Base-by-base conservation (phyloP, 1,140 invertebrate species). In the Scaptomyza hsui region DNA sequence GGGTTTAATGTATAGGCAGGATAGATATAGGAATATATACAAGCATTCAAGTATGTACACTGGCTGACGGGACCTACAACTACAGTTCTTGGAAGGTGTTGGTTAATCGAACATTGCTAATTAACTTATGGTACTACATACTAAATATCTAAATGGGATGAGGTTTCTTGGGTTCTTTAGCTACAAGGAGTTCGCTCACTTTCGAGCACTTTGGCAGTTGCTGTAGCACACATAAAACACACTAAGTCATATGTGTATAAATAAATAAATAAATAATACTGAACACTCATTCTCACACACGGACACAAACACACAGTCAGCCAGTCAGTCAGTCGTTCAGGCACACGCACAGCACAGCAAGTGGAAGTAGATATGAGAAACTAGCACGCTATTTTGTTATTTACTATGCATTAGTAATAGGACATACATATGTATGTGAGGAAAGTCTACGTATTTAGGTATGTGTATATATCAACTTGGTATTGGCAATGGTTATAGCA, bases 361-460 rank as follows among this genome's bases (percentile, higher is more conserved):
- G 70, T 55, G 61, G 61, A 71, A 45, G 35, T 65, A 63, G 76
- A 85, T 85, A 85, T 85, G 82, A 86, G 64, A 86, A 67, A 81
- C 72, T 71, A 81, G 71, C 82, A 85, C 77, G 82, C 81, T 86
- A 85, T 85, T 63, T 18, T 65, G 72, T 62, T 86, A 85, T 80
- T 83, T 76, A 64, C 64, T 77, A 71, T 74, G 64, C 64, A 86
- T 86, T 70, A 77, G 73, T 49, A 63, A 86, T 76, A 72, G 72
- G 72, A 85, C 65, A 85, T 65, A 63, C 57, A 69, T 65, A 68
- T 37, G 44, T 63, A 45, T 71, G 64, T 39, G 44, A 37, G 47
- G 19, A 35, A 56, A 18, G 42, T 72, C 32, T 37, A 37, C 32
- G 45, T 49, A 67, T 10, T n/a, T 47, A 48, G 47, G 53, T 57